Evolutionary conservation across 2,113 vertebrate species (phyloP).

Genomic region (Daboia siamensis): DNA sequence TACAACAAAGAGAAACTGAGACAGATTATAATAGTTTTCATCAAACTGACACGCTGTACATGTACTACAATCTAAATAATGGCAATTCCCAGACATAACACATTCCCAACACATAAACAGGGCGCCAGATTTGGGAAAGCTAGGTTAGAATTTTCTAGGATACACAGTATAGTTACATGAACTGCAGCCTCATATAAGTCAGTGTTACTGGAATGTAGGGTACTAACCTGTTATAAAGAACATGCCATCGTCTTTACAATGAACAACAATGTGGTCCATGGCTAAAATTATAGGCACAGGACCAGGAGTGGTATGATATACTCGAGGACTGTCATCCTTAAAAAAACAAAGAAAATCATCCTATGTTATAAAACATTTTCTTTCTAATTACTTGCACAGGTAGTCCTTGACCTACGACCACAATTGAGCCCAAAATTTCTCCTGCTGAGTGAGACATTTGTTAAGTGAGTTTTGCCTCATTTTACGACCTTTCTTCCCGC

Average conservation of each 20-base stretch:
- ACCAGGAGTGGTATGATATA: constrained; percentile 89
- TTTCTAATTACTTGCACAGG: not conserved
- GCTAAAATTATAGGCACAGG: constrained; percentile 81
- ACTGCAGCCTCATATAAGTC: not conserved
- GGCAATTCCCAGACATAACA: not conserved
- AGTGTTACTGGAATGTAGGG: fast-evolving
- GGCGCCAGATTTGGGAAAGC: not conserved
- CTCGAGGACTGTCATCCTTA: constrained; percentile 87
- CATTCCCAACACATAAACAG: not conserved
- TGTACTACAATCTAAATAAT: not conserved
- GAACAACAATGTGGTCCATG: constrained; percentile 79
- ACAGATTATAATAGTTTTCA: not conserved
- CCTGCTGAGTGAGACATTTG: not conserved
- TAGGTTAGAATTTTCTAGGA: not conserved
- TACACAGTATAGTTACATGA: not conserved
- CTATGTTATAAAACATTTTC: not conserved
- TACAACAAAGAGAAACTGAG: not conserved
- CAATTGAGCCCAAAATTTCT: not conserved
- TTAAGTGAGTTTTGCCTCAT: not conserved
- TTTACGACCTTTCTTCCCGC: not conserved
- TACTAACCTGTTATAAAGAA: constrained; percentile 83
- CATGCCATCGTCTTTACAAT: constrained; percentile 82
- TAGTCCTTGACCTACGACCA: not conserved
- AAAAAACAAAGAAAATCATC: constrained; percentile 10
- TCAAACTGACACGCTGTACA: not conserved